Conservation (phyloP, 2,888 invertebrate genomes). For the Lochmaea crataegi region DNA sequence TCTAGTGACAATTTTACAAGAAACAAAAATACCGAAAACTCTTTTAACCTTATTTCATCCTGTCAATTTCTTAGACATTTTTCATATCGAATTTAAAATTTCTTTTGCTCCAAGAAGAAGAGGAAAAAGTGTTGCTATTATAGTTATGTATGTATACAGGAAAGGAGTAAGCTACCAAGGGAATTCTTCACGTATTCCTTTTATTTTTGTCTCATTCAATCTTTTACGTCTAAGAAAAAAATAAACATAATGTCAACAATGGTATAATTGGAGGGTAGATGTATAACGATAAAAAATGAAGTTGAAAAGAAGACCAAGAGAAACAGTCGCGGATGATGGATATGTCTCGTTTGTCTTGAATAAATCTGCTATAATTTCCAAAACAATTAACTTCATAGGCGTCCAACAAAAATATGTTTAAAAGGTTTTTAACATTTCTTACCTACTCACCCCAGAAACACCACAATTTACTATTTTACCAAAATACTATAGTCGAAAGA, state of each 20-base stretch:
- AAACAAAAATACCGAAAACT: too few relatives aligned
- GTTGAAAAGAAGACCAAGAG: slow-evolving; percentile 37
- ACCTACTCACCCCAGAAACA: too few relatives aligned
- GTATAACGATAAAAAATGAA: slow-evolving; percentile 12
- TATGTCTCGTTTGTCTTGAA: slow-evolving; percentile 51
- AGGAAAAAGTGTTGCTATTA: too few relatives aligned
- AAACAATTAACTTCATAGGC: slow-evolving; percentile 44
- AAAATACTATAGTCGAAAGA: too few relatives aligned
- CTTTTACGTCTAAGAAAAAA: slow-evolving; percentile 31
- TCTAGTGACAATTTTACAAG: too few relatives aligned
- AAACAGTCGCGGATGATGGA: slow-evolving; percentile 50
- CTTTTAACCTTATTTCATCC: too few relatives aligned
- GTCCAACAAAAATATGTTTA: slow-evolving; percentile 5
- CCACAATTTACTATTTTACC: too few relatives aligned
- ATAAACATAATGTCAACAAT: slow-evolving; percentile 39
- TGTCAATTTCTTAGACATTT: too few relatives aligned
- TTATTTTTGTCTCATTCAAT: slow-evolving; percentile 32
- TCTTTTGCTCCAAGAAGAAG: too few relatives aligned
- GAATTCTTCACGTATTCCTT: slow-evolving; percentile 26
- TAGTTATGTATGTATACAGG: too few relatives aligned
- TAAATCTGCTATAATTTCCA: slow-evolving; percentile 48
- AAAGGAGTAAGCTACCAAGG: neutral
- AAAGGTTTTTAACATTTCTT: neutral
- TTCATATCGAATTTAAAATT: too few relatives aligned
- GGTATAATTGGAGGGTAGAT: slow-evolving; percentile 44